Base-by-base conservation (phyloP, 2,797 vertebrate genomes). In the Echeneis naucrates region DNA sequence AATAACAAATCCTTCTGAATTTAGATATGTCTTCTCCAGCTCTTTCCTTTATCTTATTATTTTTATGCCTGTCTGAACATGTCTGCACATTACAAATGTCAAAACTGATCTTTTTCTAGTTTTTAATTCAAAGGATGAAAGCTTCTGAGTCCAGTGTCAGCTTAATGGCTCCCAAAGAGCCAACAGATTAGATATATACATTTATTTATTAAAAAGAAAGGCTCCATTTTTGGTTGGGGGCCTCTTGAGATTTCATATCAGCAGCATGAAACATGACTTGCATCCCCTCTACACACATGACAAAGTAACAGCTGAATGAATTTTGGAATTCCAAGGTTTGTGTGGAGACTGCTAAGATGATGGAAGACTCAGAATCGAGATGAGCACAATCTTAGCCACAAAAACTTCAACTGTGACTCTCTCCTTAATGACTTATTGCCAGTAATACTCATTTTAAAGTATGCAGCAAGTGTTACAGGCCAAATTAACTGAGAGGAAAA, bases 21-120 rank as follows among this genome's bases (percentile, higher is more conserved):
- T 72, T 68, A 35, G 17, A 53, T 42, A 1, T 3, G 17, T 62
- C 45, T 51, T 59, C 62, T 75, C 48, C 14, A 32, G 63, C 59
- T 11, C 19, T 68, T 55, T 75, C 8, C 33, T 38, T 66, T 16
- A 38, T 70, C 62, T 68, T 64, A 50, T 75, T 68, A 61, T 71
- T 78, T 71, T 60, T 55, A 66, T 45, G 42, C 77, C 54, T 78
- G 63, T 78, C 48, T 77, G 69, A 71, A 76, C 71, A 67, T 30
- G 57, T 73, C 60, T 56, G 5, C 65, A 9, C 30, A 47, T 71
- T 67, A 50, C 24, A 56, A 11, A 12, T 67, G 40, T 82, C 62
- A 69, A 50, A 81, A 63, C 59, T 21, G 8, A 45, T 54, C 35
- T 52, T 75, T 75, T 77, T 50, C 63, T 47, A 4, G 35, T 54